Conservation (phyloP, 2,797 vertebrate genomes). For the Distichodus sexfasciatus region DNA sequence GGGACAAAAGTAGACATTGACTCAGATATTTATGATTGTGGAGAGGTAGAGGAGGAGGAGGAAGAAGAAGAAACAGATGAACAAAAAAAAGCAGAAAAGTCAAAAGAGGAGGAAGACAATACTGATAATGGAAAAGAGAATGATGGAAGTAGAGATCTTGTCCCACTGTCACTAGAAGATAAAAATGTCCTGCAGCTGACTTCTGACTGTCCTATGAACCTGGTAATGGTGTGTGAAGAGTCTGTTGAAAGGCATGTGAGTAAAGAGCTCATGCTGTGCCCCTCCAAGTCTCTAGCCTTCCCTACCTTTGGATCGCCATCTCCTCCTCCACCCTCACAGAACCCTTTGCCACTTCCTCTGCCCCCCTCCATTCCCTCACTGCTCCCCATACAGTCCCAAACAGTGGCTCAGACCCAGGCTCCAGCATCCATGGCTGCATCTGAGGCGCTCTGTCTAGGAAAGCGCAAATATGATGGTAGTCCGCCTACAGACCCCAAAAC, state of each 20-base stretch:
- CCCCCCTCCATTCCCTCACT: slow-evolving; percentile 5
- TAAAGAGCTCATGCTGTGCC: slow-evolving; percentile 42
- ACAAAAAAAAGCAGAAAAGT: slow-evolving; percentile 41
- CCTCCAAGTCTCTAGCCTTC: slow-evolving; percentile 16
- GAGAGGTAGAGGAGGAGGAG: slow-evolving; percentile 2
- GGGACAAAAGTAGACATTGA: background rate
- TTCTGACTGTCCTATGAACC: slow-evolving; percentile 45
- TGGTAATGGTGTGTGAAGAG: slow-evolving; percentile 51
- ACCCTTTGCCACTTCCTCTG: slow-evolving; percentile 22
- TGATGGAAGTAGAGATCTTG: slow-evolving; percentile 11
- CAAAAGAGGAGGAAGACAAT: slow-evolving; percentile 1
- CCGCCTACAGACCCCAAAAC: slow-evolving; percentile 22
- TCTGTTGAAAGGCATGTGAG: slow-evolving; percentile 56
- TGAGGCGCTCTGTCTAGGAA: slow-evolving; percentile 48
- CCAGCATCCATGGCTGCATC: slow-evolving; percentile 32
- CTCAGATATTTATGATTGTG: background rate
- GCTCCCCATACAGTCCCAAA: slow-evolving; percentile 14
- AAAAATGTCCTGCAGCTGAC: slow-evolving; percentile 35
- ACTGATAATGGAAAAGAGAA: background rate
- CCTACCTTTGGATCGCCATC: slow-evolving; percentile 25
- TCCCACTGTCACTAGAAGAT: slow-evolving; percentile 35
- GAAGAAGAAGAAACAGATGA: slow-evolving; percentile 25
- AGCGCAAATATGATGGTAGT: slow-evolving; percentile 55
- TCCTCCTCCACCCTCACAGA: background rate
- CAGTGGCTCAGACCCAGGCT: slow-evolving; percentile 44